These are phyloP conservation scores for Poeciliopsis retropinna DNA, from an alignment of 2,113 vertebrate genomes.

Conservation along the genomic window DNA sequence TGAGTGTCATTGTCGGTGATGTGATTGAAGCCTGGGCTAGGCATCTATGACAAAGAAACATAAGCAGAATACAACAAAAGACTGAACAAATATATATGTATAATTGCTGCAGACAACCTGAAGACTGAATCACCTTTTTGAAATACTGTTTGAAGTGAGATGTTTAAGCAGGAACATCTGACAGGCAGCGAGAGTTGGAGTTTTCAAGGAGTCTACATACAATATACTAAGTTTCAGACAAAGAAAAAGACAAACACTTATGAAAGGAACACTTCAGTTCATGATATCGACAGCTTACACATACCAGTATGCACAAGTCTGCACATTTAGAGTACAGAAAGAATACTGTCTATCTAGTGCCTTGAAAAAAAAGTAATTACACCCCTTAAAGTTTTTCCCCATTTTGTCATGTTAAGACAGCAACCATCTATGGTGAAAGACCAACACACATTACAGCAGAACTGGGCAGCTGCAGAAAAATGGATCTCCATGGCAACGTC, in stretches of 20 bases:
- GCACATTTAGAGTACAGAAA: conserved; percentile 69
- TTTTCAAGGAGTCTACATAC: neutral
- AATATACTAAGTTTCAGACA: conserved; percentile 21
- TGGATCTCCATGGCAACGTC: neutral
- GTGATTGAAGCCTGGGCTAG: conserved; percentile 52
- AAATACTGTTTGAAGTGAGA: conserved; percentile 55
- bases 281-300: conserved; percentile 17
- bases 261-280: conserved; percentile 12
- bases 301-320: conserved; percentile 31
- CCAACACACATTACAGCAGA: no score
- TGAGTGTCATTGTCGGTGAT: conserved; percentile 45
- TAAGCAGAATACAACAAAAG: conserved; percentile 31
- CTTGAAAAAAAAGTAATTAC: neutral
- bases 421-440: neutral
- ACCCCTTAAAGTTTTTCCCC: neutral
- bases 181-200: conserved; percentile 1
- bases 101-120: conserved; percentile 21
- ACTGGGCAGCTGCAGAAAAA: neutral
- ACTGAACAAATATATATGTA: conserved; percentile 29
- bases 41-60: conserved; percentile 22
- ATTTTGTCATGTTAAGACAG: neutral
- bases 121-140: conserved; percentile 66
- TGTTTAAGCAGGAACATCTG: conserved; percentile 28
- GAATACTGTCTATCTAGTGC: conserved; percentile 31
- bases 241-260: conserved; percentile 9